Percentiles rank a stretch among this genome's conserved stretches.
Evolutionary conservation across 2,888 invertebrate genomes (phyloP).

Genomic region (Brachypalpus laphriformis): DNA sequence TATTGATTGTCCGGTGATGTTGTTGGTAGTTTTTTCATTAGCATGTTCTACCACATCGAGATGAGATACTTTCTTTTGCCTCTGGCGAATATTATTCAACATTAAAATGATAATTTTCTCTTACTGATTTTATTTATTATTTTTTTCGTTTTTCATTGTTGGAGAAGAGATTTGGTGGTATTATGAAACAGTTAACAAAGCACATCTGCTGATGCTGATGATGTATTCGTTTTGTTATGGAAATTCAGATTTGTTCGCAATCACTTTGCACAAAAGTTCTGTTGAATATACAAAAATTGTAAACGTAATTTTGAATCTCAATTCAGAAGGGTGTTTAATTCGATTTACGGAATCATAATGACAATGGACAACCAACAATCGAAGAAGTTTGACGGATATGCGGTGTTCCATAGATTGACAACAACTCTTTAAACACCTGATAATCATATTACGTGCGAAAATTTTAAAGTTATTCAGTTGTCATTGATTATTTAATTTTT

Average conservation of each 20-base stretch:
- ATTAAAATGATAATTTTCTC: conserved; percentile 34
- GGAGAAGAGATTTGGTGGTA: not conserved
- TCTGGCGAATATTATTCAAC: conserved; percentile 40
- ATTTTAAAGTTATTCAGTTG: not conserved
- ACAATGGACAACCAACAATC: not conserved
- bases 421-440: not conserved
- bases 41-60: not conserved
- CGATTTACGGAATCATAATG: not conserved
- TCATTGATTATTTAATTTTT: not conserved
- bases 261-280: not conserved
- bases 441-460: not conserved
- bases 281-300: not conserved
- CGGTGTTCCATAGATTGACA: not conserved
- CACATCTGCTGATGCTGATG: conserved; percentile 2
- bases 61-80: conserved; percentile 40
- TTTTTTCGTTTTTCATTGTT: conserved; percentile 3
- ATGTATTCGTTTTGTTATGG: conserved; percentile 2
- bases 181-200: conserved; percentile 19
- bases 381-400: not conserved
- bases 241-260: not conserved
- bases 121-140: conserved; percentile 23
- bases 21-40: not conserved
- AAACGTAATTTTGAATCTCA: not conserved
- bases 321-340: not conserved
- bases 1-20: not conserved